A percentile compares a stretch with the other conserved stretches of the same genome.
Conservation (phyloP, 2,888 invertebrate genomes). For the Drosophila pegasa region DNA sequence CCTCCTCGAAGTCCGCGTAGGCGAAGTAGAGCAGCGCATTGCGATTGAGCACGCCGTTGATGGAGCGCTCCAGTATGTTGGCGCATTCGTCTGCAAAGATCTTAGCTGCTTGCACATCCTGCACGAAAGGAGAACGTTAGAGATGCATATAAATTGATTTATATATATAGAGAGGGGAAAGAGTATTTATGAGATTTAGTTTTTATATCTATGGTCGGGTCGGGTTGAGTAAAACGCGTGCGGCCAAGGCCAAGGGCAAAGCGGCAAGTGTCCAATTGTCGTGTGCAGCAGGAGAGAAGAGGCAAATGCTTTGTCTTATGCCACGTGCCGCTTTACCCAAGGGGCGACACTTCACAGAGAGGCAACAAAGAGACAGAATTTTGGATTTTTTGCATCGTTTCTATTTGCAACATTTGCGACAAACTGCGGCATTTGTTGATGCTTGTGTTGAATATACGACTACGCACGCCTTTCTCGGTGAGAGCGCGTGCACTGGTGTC, state of each 20-base stretch:
- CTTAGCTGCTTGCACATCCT: conserved; percentile 97
- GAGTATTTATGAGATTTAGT: not conserved
- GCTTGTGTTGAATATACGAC: conserved; percentile 36
- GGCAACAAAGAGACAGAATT: conserved; percentile 61
- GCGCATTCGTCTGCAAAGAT: conserved; percentile 97
- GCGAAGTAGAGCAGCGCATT: conserved; percentile 98
- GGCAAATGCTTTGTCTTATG: not conserved
- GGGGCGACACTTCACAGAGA: conserved; percentile 69
- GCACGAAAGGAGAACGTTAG: conserved; percentile 23
- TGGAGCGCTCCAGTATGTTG: conserved; percentile 97
- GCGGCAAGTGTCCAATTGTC: conserved; percentile 78
- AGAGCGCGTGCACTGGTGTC: conserved; percentile 97
- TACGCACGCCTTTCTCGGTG: conserved; percentile 95
- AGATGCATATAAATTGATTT: not conserved
- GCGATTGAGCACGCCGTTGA: conserved; percentile 93
- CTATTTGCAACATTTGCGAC: conserved; percentile 56
- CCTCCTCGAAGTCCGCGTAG: conserved; percentile 99
- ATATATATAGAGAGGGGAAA: too few relatives aligned
- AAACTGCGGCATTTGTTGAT: conserved; percentile 24
- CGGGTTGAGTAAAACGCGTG: conserved; percentile 76
- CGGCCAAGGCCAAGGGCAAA: conserved; percentile 77
- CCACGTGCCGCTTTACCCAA: conserved; percentile 66
- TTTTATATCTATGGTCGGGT: not conserved
- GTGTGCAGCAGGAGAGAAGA: not conserved
- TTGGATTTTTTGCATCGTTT: conserved; percentile 42